phyloP scores from a whole-genome alignment of 1,140 invertebrate species.

The Araneus ventricosus region DNA sequence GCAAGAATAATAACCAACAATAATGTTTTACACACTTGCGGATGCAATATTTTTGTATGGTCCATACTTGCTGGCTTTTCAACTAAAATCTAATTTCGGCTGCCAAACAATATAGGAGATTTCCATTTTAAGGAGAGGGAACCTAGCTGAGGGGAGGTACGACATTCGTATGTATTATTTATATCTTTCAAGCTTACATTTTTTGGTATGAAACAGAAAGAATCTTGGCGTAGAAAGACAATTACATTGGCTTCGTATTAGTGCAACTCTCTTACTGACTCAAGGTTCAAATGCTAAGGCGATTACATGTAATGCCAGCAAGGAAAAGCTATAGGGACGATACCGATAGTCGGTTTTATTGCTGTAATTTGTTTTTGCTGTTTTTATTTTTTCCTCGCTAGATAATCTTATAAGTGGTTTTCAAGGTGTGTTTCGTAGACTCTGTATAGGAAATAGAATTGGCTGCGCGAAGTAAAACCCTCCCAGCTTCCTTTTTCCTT shows the following conservation, averaged over 20 bases:
- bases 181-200: slow-evolving; percentile 59
- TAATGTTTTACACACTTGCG: slow-evolving; percentile 49
- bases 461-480: slow-evolving; percentile 58
- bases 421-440: slow-evolving; percentile 68
- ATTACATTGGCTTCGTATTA: slow-evolving; percentile 68
- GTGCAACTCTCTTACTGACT: slow-evolving; percentile 60
- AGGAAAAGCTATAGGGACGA: slow-evolving; percentile 67
- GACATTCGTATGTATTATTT: slow-evolving; percentile 48
- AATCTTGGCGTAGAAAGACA: slow-evolving; percentile 62
- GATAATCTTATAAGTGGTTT: slow-evolving; percentile 75
- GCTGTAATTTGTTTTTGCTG: slow-evolving; percentile 69
- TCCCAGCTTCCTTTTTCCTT: slow-evolving; percentile 14
- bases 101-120: slow-evolving; percentile 38
- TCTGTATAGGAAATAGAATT: slow-evolving; percentile 68
- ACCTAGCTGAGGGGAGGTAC: background rate
- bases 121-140: slow-evolving; percentile 20
- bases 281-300: slow-evolving; percentile 71
- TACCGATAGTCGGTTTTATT: slow-evolving; percentile 71
- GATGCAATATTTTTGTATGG: slow-evolving; percentile 15
- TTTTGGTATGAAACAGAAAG: slow-evolving; percentile 46
- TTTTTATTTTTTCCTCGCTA: slow-evolving; percentile 60
- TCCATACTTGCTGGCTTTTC: slow-evolving; percentile 34
- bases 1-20: slow-evolving; percentile 54
- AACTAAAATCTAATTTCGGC: slow-evolving; percentile 54
- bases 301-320: slow-evolving; percentile 68